Percentiles rank a stretch among this genome's conserved stretches.
Conservation (phyloP, 2,113 vertebrate species). For the Lagopus muta region DNA sequence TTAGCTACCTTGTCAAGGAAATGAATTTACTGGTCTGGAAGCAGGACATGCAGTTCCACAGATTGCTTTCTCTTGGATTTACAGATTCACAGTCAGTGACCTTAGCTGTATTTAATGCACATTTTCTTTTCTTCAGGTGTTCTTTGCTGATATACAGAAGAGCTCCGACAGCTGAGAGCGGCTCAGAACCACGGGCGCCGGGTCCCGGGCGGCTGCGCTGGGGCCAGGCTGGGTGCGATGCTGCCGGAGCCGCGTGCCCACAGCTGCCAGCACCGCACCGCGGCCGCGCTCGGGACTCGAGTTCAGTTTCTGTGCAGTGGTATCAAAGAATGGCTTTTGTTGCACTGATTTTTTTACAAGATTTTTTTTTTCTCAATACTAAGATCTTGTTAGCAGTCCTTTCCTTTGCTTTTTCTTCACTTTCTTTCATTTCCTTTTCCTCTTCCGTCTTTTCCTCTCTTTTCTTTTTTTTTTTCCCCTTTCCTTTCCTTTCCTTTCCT, state of each 20-base stretch:
- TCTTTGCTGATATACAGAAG: constrained; percentile 64
- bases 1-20: constrained; percentile 58
- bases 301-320: constrained; percentile 88
- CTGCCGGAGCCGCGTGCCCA: no score
- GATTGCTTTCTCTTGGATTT: constrained; percentile 60
- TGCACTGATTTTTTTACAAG: constrained; percentile 80
- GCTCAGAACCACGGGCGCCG: neutral
- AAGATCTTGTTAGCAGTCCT: constrained; percentile 77
- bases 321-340: constrained; percentile 99
- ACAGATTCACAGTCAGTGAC: constrained; percentile 65
- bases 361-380: constrained; percentile 70
- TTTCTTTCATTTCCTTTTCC: constrained; percentile 65
- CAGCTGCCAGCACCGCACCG: neutral
- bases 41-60: constrained; percentile 68
- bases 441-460: constrained; percentile 58
- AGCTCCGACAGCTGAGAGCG: constrained; percentile 67
- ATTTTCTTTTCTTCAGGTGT: constrained; percentile 51
- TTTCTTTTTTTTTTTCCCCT: constrained; percentile 62
- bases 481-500: constrained; percentile 53
- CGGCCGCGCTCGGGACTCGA: constrained; percentile 68
- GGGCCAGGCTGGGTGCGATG: no score
- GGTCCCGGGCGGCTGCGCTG: no score
- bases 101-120: constrained; percentile 42
- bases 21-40: constrained; percentile 68
- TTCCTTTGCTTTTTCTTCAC: constrained; percentile 62